These are phyloP conservation scores for Triplophysa rosa DNA, from an alignment of 2,113 vertebrate genomes.

Conservation along the genomic window DNA sequence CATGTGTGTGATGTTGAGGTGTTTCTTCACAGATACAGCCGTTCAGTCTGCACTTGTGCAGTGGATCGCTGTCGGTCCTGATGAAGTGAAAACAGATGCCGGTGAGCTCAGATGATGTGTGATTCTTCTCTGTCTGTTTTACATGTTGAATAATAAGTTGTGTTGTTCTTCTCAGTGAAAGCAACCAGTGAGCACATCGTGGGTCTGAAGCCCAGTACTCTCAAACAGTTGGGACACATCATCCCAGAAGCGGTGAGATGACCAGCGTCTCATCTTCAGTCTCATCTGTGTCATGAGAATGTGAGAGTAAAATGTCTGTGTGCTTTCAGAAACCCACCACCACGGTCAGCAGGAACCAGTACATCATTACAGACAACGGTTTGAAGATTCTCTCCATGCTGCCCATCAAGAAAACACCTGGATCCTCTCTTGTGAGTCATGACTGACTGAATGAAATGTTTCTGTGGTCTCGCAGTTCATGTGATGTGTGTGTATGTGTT, in stretches of 20 bases:
- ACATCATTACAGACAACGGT: constrained; percentile 63
- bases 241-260: constrained; percentile 63
- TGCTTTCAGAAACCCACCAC: constrained; percentile 34
- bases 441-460: background rate
- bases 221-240: constrained; percentile 72
- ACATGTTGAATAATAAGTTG: background rate
- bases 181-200: constrained; percentile 73
- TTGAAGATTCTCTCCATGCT: constrained; percentile 71
- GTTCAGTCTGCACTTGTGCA: constrained; percentile 63
- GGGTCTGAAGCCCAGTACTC: constrained; percentile 86
- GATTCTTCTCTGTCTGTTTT: background rate
- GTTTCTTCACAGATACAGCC: background rate
- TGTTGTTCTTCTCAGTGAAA: constrained; percentile 68
- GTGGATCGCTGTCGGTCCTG: constrained; percentile 67
- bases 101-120: constrained; percentile 24
- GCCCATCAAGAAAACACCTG: constrained; percentile 67
- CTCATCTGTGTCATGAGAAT: background rate
- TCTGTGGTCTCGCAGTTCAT: no score
- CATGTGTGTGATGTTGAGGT: background rate
- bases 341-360: constrained; percentile 61
- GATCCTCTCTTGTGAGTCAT: constrained; percentile 68
- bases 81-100: constrained; percentile 57
- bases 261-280: background rate
- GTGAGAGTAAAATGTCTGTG: background rate
- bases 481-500: background rate